Evolutionary conservation across 2,888 invertebrate genomes (phyloP), one percentile per base, ranked within the genome.

Genomic region (Dexiosoma caninum): DNA sequence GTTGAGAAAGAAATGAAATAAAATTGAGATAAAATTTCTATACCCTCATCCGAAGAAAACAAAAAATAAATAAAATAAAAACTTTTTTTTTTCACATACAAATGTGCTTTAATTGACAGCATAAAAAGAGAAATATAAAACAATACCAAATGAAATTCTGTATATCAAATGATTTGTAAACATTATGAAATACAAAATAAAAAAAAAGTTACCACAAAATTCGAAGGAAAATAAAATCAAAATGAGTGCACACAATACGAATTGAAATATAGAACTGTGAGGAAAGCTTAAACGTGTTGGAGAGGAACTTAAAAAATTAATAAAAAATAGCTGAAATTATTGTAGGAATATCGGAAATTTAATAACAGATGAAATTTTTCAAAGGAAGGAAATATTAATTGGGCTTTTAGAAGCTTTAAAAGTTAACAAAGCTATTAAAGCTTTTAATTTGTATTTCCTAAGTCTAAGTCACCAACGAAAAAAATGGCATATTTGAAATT

Each of bases 61-160:
- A n/a, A n/a, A n/a, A n/a, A n/a, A n/a, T n/a, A n/a, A n/a, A n/a
- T n/a, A n/a, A n/a, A n/a, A n/a, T n/a, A n/a, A 40, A 14, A 30
- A 14, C 44, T 19, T 67, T 37, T 51, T 59, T 9, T 55, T 32
- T 40, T 44, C 16, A 21, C 35, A 37, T 27, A 37, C 35, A 57
- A 16, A 55, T 19, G 23, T 23, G 53, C n/a, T 78, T 66, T 74
- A 82, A 71, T 59, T 78, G 75, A 71, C 66, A 78, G 59, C 32
- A 71, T 21, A 69, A 74, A 46, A 72, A 55, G 21, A 35, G n/a
- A 60, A 21, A 21, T 8, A 10, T 32, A 49, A 66, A 49, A 67
- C 53, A 66, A 67, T 16, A 42, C 9, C n/a, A 44, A 69, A 21
- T 9, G 37, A 32, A 57, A 37, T 57, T 16, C n/a, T 40, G 16